Percentiles rank a stretch among this genome's conserved stretches.
Evolutionary conservation across 2,113 vertebrate species (phyloP).

Genomic region (Collichthys lucidus): DNA sequence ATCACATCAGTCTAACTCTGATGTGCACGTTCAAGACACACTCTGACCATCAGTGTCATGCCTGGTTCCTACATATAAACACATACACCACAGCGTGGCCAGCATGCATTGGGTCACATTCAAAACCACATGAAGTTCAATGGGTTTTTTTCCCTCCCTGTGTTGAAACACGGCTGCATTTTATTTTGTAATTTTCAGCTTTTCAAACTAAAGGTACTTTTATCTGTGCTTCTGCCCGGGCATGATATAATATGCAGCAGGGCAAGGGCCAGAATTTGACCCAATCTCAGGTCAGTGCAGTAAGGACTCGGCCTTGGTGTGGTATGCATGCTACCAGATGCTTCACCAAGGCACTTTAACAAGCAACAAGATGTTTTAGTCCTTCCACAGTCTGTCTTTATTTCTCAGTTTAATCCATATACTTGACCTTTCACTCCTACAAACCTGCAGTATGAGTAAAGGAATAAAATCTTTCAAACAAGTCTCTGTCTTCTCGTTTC

Average conservation of each 20-base stretch:
- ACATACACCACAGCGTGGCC: fast-evolving
- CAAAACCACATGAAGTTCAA: background rate
- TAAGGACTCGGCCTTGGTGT: too few species aligned
- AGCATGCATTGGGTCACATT: background rate
- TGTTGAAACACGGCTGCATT: background rate
- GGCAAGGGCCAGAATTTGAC: too few species aligned
- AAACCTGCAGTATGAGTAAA: background rate
- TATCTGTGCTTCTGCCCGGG: background rate
- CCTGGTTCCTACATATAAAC: background rate
- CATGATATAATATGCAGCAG: too few species aligned
- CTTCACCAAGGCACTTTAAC: too few species aligned
- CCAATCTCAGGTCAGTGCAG: too few species aligned
- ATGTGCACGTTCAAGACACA: conserved; percentile 1
- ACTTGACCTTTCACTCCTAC: conserved; percentile 14
- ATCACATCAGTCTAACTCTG: background rate
- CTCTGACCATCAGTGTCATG: background rate
- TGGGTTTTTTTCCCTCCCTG: background rate
- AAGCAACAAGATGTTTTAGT: background rate
- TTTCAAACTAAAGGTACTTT: background rate
- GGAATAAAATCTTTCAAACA: background rate
- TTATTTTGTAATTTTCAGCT: background rate
- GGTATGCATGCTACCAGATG: too few species aligned
- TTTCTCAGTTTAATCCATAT: background rate
- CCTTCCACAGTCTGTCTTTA: background rate
- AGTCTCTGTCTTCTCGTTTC: conserved; percentile 1